Percentiles rank a stretch among this genome's conserved stretches.
phyloP scores from a whole-genome alignment of 2,888 invertebrate genomes.

The Rotaria magnacalcarata region DNA sequence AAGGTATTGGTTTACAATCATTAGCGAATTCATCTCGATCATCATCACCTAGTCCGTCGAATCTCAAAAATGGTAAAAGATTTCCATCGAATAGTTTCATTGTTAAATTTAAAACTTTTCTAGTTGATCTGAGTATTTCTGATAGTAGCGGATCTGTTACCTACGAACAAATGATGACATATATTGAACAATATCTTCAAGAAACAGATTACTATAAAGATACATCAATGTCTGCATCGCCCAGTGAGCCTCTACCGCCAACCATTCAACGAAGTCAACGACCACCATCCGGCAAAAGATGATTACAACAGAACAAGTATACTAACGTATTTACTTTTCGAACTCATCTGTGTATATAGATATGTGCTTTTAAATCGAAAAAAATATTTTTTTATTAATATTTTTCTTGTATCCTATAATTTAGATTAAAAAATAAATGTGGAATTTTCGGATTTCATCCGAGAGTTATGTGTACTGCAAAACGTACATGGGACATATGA shows the following conservation, averaged over 20 bases:
- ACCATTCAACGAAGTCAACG: neutral
- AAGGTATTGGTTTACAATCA: neutral
- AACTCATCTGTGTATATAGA: neutral
- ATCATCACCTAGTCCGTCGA: neutral
- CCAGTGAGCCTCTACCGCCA: neutral
- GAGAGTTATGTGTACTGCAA: too few species aligned
- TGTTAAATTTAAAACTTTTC: too few species aligned
- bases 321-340: neutral
- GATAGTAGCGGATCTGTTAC: neutral
- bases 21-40: neutral
- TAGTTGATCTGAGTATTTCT: constrained; percentile 11
- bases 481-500: too few species aligned
- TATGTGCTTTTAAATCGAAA: neutral
- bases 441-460: too few species aligned
- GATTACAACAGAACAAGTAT: neutral
- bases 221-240: neutral
- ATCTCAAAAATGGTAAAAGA: neutral
- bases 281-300: neutral
- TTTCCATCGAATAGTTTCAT: too few species aligned
- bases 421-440: too few species aligned
- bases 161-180: constrained; percentile 34
- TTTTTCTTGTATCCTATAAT: too few species aligned
- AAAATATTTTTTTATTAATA: too few species aligned
- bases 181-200: constrained; percentile 29
- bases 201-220: constrained; percentile 27